Evolutionary conservation across 1,140 invertebrate genomes (phyloP), one percentile per base, ranked within the genome.

Genomic region (Lanistes nyassanus): DNA sequence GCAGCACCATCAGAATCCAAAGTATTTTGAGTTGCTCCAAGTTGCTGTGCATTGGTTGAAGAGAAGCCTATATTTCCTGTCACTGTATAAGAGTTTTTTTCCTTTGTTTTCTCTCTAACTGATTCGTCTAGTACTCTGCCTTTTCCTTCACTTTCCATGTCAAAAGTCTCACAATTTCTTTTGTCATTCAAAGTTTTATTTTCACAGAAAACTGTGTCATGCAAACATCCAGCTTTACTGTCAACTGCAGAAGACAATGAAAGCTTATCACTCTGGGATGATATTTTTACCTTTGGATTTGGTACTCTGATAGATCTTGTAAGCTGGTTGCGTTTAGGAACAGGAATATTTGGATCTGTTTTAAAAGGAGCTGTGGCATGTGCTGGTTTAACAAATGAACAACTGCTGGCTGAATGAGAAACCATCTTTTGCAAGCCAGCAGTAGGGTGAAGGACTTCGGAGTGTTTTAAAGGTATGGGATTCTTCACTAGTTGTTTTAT

Each of bases 321-420:
- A 47, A 47, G 42, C 5, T 47, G 42, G 42, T 16, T 9, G 1
- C 72, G 76, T 64, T 78, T 80, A 29, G 80, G 79, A 34, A 81
- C 66, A 31, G 70, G 56, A 39, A 80, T 55, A 29, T 42, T 77
- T 62, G 76, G 70, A 70, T 79, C 79, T 31, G 79, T 84, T 75
- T 84, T 80, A 56, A 84, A 84, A 23, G 82, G 82, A 60, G 82
- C 82, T 19, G 74, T 75, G 1, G 74, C 56, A 71, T 82, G 81
- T 55, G 77, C 73, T 64, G 73, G 65, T 37, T 69, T 69, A 16
- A 64, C 23, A n/a, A 42, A 62, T 19, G 19, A 31, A 16, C 37
- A 42, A 21, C 39, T 23, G 47, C 71, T 74, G 3, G 34, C 29
- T 23, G 71, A 58, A 13, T 23, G 58, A 13, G 58, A 2, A 9